These are phyloP conservation scores for Morus bassanus DNA, from an alignment of 2,797 vertebrate species.

Conservation along the genomic window DNA sequence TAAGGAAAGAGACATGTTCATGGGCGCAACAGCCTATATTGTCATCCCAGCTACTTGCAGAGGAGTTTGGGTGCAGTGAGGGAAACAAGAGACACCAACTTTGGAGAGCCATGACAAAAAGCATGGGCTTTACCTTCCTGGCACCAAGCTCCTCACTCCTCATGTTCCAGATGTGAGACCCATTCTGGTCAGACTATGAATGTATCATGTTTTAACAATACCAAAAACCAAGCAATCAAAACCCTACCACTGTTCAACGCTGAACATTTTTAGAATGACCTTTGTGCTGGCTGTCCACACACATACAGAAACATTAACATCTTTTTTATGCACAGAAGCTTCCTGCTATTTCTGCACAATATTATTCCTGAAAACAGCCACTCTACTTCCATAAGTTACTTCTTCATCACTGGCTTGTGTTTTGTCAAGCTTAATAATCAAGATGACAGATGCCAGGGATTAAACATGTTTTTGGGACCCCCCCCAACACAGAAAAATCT, in stretches of 20 bases:
- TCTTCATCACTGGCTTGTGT: neutral
- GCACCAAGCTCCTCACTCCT: neutral
- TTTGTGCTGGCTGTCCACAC: neutral
- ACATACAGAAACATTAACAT: rapidly evolving
- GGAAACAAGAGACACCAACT: rapidly evolving
- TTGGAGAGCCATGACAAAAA: rapidly evolving
- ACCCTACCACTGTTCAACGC: neutral
- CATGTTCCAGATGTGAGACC: neutral
- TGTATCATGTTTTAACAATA: neutral
- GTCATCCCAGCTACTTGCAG: neutral
- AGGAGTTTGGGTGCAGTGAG: neutral
- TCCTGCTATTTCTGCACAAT: neutral
- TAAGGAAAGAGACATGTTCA: neutral
- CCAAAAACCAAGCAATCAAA: neutral
- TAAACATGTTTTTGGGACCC: neutral
- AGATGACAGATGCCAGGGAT: neutral
- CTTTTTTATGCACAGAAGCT: neutral
- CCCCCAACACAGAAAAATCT: neutral
- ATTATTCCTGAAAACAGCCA: neutral
- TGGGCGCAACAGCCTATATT: neutral
- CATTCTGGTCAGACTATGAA: neutral
- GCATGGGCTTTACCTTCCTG: neutral
- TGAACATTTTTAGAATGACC: neutral
- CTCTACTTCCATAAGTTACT: neutral
- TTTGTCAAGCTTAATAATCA: neutral